Percentiles rank a stretch among this genome's conserved stretches.
phyloP scores from a whole-genome alignment of 2,888 invertebrate species.

The Microctonus hyperodae region DNA sequence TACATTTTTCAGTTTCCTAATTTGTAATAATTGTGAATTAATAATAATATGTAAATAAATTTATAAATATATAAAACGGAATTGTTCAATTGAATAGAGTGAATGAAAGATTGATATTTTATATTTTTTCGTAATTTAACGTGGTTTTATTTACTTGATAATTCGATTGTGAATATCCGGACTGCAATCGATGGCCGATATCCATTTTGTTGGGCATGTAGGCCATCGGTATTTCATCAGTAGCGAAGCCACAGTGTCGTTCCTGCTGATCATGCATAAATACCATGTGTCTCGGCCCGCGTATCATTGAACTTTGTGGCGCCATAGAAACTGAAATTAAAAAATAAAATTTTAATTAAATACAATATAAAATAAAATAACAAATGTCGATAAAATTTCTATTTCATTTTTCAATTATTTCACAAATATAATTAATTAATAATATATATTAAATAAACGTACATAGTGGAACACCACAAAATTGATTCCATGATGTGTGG shows the following conservation, averaged over 20 bases:
- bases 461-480: conserved; percentile 57
- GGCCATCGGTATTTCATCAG: conserved; percentile 50
- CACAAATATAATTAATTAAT: conserved; percentile 12
- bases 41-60: conserved; percentile 12
- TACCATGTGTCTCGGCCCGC: conserved; percentile 57
- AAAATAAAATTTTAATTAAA: neutral
- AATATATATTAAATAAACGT: conserved; percentile 37
- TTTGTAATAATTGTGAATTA: too few relatives aligned
- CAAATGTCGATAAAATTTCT: too few relatives aligned
- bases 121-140: neutral
- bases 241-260: conserved; percentile 51
- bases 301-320: conserved; percentile 50
- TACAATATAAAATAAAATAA: too few relatives aligned
- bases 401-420: too few relatives aligned
- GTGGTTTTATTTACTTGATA: conserved; percentile 44
- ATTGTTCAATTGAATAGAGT: neutral
- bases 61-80: neutral
- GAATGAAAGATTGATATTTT: neutral
- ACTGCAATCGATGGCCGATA: conserved; percentile 46
- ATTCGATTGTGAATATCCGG: conserved; percentile 51
- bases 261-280: conserved; percentile 54
- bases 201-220: conserved; percentile 53
- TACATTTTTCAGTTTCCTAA: conserved; percentile 42
- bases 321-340: conserved; percentile 38
- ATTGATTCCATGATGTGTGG: conserved; percentile 58